A percentile compares a stretch with the other conserved stretches of the same genome.
Conservation (phyloP, 2,888 invertebrate genomes). For the Dione vanillae region DNA sequence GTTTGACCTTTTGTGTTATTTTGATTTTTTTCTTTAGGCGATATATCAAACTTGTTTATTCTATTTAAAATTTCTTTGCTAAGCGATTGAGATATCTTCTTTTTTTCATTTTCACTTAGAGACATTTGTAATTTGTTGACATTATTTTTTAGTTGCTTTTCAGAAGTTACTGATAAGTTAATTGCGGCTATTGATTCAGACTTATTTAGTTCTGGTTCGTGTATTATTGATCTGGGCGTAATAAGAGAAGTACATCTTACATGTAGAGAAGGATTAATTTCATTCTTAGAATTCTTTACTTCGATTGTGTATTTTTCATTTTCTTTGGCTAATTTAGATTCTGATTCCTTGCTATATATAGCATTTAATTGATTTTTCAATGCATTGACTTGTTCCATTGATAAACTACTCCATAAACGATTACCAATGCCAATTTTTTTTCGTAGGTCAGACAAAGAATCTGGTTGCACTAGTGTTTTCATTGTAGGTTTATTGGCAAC, state of each 20-base stretch:
- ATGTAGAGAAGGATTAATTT: constrained; percentile 73
- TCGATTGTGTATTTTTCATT: constrained; percentile 85
- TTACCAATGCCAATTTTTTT: constrained; percentile 87
- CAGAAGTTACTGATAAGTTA: constrained; percentile 69
- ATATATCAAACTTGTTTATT: constrained; percentile 59
- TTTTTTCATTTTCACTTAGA: constrained; percentile 88
- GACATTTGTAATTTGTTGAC: constrained; percentile 80
- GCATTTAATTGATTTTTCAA: constrained; percentile 91
- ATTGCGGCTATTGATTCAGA: constrained; percentile 85
- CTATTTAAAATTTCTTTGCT: constrained; percentile 89
- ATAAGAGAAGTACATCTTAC: constrained; percentile 85
- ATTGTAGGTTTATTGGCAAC: constrained; percentile 57
- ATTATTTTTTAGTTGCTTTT: constrained; percentile 78
- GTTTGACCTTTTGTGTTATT: neutral
- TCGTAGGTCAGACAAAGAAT: constrained; percentile 73
- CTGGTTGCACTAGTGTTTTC: constrained; percentile 60
- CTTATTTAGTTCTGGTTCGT: constrained; percentile 73
- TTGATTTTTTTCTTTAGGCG: constrained; percentile 12
- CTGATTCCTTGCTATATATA: constrained; percentile 88
- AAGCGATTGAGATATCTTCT: constrained; percentile 88
- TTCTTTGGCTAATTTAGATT: constrained; percentile 68
- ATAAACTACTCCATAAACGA: constrained; percentile 92
- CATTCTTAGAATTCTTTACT: constrained; percentile 73
- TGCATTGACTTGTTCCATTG: constrained; percentile 92
- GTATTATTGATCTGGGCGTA: constrained; percentile 68